phyloP scores from a whole-genome alignment of 2,888 invertebrate species.

The Eueremaeus valkanovi region DNA sequence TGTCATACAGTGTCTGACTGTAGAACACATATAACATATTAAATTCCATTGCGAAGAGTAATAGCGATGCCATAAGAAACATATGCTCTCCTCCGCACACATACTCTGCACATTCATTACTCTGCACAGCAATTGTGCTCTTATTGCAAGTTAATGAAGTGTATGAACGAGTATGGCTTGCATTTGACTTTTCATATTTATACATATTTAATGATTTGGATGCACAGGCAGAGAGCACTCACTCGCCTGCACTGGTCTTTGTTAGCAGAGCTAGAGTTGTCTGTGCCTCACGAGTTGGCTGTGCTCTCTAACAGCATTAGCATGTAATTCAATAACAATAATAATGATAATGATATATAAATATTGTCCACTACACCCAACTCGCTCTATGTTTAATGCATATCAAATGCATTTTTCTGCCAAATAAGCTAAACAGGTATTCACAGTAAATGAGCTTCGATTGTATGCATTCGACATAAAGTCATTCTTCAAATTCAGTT shows the following conservation, averaged over 20 bases:
- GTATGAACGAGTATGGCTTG: conserved; percentile 31
- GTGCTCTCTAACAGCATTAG: neutral
- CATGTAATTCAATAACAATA: conserved; percentile 25
- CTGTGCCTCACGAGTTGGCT: neutral
- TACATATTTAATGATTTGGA: conserved; percentile 29
- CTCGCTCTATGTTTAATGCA: neutral
- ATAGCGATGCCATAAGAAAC: conserved; percentile 24
- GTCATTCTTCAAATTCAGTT: neutral
- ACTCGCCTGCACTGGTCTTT: neutral
- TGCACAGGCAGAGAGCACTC: neutral
- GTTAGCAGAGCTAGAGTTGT: neutral
- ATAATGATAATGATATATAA: conserved; percentile 31
- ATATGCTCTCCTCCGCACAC: conserved; percentile 5
- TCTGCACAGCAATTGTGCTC: neutral
- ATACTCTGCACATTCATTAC: neutral
- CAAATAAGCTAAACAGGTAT: conserved; percentile 4
- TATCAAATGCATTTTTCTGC: neutral
- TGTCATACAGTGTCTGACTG: neutral
- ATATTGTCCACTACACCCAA: conserved; percentile 30
- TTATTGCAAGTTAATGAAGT: conserved; percentile 31
- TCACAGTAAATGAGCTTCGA: neutral
- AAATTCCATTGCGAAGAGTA: conserved; percentile 20
- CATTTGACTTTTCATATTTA: conserved; percentile 32
- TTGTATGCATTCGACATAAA: conserved; percentile 18
- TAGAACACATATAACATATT: conserved; percentile 12